phyloP scores from a whole-genome alignment of 2,888 invertebrate genomes.

The Sicus ferrugineus region DNA sequence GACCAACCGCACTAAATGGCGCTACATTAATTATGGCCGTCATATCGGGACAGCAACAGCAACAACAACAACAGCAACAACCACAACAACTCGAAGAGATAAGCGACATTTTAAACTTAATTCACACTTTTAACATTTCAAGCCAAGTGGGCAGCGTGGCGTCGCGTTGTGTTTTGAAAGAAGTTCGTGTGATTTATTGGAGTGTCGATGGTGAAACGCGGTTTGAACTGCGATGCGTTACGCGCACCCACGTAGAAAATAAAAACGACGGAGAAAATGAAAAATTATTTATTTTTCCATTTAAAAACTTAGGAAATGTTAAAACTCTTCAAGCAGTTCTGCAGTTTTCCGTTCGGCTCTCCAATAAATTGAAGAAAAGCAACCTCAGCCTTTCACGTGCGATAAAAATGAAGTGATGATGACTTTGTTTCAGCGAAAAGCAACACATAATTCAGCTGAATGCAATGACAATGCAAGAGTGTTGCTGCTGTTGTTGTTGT shows the following conservation, averaged over 20 bases:
- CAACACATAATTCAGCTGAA: neutral
- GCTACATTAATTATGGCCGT: neutral
- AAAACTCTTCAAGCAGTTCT: too few species aligned
- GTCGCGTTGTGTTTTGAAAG: too few species aligned
- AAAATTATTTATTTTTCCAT: neutral
- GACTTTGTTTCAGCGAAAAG: constrained; percentile 24
- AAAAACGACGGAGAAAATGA: neutral
- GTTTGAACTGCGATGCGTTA: neutral
- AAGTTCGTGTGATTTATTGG: constrained; percentile 23
- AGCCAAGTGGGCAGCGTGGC: constrained; percentile 14
- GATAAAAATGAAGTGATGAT: constrained; percentile 25
- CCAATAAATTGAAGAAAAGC: neutral
- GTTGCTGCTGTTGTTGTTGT: neutral
- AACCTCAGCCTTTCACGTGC: neutral
- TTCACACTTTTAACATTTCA: constrained; percentile 32
- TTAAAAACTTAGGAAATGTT: too few species aligned
- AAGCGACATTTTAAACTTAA: constrained; percentile 28
- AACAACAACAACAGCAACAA: constrained; percentile 2
- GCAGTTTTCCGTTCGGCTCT: neutral
- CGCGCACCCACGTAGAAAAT: neutral
- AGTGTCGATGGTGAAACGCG: neutral
- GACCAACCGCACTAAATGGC: neutral
- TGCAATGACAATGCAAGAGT: neutral
- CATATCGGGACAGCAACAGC: neutral
- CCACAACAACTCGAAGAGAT: constrained; percentile 11